phyloP scores from a whole-genome alignment of 2,888 invertebrate species.

The Mythimna impura region DNA sequence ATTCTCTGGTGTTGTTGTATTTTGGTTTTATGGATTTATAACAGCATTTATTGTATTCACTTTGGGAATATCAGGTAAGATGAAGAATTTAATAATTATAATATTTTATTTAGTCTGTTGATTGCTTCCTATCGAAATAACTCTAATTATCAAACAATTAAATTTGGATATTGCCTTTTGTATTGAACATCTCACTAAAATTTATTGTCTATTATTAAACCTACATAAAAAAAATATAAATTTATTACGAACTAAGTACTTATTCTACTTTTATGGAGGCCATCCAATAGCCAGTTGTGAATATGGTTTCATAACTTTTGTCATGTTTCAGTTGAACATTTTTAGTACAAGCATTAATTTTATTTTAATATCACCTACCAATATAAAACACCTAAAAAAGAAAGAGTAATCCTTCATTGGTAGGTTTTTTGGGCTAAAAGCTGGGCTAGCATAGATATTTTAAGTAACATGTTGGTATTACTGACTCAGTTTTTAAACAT shows the following conservation, averaged over 20 bases:
- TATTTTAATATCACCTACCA: not conserved
- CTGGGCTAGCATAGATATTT: not conserved
- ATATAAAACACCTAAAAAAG: no score
- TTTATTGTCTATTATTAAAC: not conserved
- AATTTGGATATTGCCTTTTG: not conserved
- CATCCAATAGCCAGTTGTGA: not conserved
- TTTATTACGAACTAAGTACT: not conserved
- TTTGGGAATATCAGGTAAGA: slow-evolving; percentile 93
- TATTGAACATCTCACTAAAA: not conserved
- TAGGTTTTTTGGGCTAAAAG: not conserved
- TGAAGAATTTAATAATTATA: slow-evolving; percentile 8
- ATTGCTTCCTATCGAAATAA: not conserved
- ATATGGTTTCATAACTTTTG: not conserved
- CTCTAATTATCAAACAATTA: not conserved
- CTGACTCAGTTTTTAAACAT: not conserved
- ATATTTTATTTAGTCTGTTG: not conserved
- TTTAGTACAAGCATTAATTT: not conserved
- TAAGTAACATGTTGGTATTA: not conserved
- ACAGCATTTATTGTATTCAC: slow-evolving; percentile 93
- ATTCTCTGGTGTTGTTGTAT: slow-evolving; percentile 94
- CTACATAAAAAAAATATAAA: not conserved
- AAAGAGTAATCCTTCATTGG: no score
- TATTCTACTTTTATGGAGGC: not conserved
- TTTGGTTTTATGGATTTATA: slow-evolving; percentile 95
- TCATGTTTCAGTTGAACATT: not conserved